Conservation (phyloP, 2,797 vertebrate species). For the Eutrigla gurnardus region DNA sequence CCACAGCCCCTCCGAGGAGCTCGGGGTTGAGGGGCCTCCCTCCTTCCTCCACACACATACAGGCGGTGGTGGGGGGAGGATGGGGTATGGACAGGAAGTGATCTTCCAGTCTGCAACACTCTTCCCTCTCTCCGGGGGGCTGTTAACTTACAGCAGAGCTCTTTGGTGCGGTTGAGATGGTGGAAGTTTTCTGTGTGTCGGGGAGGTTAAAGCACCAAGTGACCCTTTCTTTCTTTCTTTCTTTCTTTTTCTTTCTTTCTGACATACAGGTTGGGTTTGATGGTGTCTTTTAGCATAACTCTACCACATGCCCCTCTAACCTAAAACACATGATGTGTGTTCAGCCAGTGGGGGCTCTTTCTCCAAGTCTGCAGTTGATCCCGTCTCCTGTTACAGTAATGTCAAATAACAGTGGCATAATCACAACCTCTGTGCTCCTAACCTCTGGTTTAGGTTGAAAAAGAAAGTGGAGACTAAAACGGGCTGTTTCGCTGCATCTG, state of each 20-base stretch:
- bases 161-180: constrained; percentile 39
- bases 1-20: constrained; percentile 54
- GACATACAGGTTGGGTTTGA: constrained; percentile 72
- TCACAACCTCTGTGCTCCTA: constrained; percentile 1
- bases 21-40: constrained; percentile 41
- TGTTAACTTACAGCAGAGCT: constrained; percentile 68
- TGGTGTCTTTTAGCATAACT: constrained; percentile 59
- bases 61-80: constrained; percentile 23
- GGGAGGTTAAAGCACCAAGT: constrained; percentile 25
- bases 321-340: constrained; percentile 73
- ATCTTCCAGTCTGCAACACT: constrained; percentile 66
- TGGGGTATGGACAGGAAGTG: constrained; percentile 74
- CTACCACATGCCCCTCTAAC: constrained; percentile 73
- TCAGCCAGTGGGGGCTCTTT: constrained; percentile 40
- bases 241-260: constrained; percentile 4
- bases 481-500: not conserved
- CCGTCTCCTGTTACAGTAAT: constrained; percentile 59
- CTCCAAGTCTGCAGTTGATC: constrained; percentile 26
- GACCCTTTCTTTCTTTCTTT: constrained; percentile 4
- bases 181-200: constrained; percentile 33
- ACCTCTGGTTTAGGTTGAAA: constrained; percentile 22
- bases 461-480: constrained; percentile 14
- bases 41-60: constrained; percentile 4
- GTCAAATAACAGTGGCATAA: constrained; percentile 66
- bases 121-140: constrained; percentile 57